Percentiles rank a stretch among this genome's conserved stretches.
Conservation (phyloP, 2,113 vertebrate genomes). For the Litocranius walleri region DNA sequence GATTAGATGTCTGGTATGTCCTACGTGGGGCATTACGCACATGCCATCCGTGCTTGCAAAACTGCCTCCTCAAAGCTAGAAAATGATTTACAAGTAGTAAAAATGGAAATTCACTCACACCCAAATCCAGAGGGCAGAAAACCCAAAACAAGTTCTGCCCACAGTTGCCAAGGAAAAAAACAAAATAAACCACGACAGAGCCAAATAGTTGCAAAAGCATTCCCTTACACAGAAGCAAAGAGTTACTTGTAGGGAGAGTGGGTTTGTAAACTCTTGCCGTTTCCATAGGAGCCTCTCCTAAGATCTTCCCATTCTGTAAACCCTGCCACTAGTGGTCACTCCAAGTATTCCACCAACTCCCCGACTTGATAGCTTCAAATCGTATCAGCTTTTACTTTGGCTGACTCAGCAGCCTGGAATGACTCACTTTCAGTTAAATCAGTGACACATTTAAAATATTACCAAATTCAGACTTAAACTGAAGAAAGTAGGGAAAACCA, state of each 20-base stretch:
- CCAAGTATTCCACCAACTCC: background rate
- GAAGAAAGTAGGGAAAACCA: too few relatives aligned
- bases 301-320: background rate
- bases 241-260: background rate
- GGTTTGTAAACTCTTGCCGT: background rate
- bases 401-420: background rate
- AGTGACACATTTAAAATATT: background rate
- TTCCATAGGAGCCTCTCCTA: background rate
- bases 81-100: conserved; percentile 31
- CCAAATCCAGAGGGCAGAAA: background rate
- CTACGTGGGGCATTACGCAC: background rate
- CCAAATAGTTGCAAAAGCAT: background rate
- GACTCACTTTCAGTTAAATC: background rate
- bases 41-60: background rate
- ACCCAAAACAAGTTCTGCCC: conserved; percentile 38
- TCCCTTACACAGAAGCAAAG: conserved; percentile 2
- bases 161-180: conserved; percentile 11
- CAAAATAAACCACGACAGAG: background rate
- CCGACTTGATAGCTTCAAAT: rapidly evolving
- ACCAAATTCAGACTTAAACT: too few relatives aligned
- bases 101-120: conserved; percentile 41
- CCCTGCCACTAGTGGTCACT: background rate
- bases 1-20: background rate
- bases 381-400: background rate
- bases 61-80: background rate